phyloP scores from a whole-genome alignment of 1,140 invertebrate genomes.

The Tribolium madens region DNA sequence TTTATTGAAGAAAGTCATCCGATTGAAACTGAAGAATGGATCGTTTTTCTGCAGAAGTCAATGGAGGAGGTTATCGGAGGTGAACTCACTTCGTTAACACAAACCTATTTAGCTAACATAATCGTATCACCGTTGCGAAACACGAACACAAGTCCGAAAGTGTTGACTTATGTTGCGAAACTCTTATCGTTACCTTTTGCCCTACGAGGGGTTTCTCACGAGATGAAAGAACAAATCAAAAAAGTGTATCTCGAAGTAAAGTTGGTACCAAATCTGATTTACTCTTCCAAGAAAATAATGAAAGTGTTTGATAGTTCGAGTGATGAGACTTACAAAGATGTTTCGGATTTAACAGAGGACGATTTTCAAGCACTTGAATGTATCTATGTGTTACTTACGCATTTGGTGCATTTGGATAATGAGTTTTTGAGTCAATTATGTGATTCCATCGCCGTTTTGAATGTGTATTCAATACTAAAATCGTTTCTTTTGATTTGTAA shows the following conservation, averaged over 20 bases:
- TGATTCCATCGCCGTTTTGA: slow-evolving; percentile 78
- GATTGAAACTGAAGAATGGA: slow-evolving; percentile 88
- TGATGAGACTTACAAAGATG: slow-evolving; percentile 59
- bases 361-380: slow-evolving; percentile 75
- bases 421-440: slow-evolving; percentile 83
- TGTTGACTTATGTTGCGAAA: slow-evolving; percentile 77
- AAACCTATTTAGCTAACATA: slow-evolving; percentile 76
- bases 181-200: slow-evolving; percentile 79
- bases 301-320: slow-evolving; percentile 54
- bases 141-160: slow-evolving; percentile 72
- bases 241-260: slow-evolving; percentile 80
- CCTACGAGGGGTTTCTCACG: slow-evolving; percentile 67
- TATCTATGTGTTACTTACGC: slow-evolving; percentile 76
- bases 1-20: slow-evolving; percentile 68
- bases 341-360: slow-evolving; percentile 69
- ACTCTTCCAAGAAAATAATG: slow-evolving; percentile 76
- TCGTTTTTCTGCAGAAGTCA: slow-evolving; percentile 78
- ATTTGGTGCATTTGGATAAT: slow-evolving; percentile 77
- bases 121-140: slow-evolving; percentile 79
- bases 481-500: slow-evolving; percentile 67
- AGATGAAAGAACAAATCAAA: slow-evolving; percentile 72
- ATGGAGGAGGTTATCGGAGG: slow-evolving; percentile 80
- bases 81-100: slow-evolving; percentile 77
- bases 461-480: slow-evolving; percentile 70
- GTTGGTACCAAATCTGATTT: slow-evolving; percentile 82